phyloP scores from a whole-genome alignment of 2,797 vertebrate genomes.

The Pseudochromis fuscus region DNA sequence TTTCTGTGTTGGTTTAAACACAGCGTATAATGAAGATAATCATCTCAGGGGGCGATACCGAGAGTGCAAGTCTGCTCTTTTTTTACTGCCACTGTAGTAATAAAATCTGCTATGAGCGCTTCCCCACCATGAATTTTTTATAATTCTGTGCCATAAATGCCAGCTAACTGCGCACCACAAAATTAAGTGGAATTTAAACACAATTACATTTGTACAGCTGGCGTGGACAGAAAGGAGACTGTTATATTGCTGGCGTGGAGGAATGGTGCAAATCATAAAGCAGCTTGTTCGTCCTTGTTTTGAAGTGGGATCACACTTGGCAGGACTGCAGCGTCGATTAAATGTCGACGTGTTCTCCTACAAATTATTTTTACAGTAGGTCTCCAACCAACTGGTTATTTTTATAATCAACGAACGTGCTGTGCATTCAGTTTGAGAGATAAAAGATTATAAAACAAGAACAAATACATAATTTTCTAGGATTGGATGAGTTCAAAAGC shows the following conservation, averaged over 20 bases:
- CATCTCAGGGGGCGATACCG: conserved; percentile 44
- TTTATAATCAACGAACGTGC: no score
- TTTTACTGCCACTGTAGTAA: conserved; percentile 13
- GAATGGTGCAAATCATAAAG: conserved; percentile 38
- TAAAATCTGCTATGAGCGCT: conserved; percentile 52
- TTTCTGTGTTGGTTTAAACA: conserved; percentile 56
- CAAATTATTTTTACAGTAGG: neutral
- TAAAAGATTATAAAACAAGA: no score
- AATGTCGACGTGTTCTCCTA: neutral
- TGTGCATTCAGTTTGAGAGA: no score
- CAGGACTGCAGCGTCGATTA: conserved; percentile 24
- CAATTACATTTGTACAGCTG: conserved; percentile 60
- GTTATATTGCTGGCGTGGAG: conserved; percentile 39
- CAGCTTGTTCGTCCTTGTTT: conserved; percentile 43
- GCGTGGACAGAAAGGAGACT: conserved; percentile 38
- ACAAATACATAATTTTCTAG: no score
- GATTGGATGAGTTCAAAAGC: no score
- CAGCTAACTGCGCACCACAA: conserved; percentile 55
- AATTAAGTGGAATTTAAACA: conserved; percentile 68
- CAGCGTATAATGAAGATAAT: conserved; percentile 46
- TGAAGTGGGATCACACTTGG: conserved; percentile 44
- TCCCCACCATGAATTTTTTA: conserved; percentile 58
- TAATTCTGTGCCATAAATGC: conserved; percentile 60
- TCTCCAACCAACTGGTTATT: no score
- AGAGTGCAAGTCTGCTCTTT: conserved; percentile 59